Base-by-base conservation (phyloP, 1,140 invertebrate species). In the Drosophila mayri region DNA sequence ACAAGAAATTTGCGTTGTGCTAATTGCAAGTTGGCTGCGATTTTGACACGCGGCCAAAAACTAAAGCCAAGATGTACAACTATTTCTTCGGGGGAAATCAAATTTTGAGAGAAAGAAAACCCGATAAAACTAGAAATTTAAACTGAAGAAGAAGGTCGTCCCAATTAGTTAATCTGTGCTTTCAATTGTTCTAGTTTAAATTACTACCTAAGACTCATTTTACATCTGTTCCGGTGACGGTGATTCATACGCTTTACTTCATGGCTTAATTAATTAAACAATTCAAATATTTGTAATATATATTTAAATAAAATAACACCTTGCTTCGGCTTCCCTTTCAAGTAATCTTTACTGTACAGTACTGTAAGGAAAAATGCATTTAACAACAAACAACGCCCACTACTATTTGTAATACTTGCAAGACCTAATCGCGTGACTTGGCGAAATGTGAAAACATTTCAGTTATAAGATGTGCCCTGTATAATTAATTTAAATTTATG, bases 401-500 rank as follows among this genome's bases (percentile, higher is more conserved):
- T 2, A 20, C 11, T 74, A 22, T n/a, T 30, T 30, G 8, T 41
- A n/a, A 7, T 38, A 59, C 37, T 32, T 28, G 8, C 49, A 30
- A 63, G 32, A 43, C 40, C 49, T 54, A 72, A 32, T 77, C 50
- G 47, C 61, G 67, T 81, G 60, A 66, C 70, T 64, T n/a, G 46
- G 54, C 54, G 43, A 22, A 41, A 77, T 59, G 44, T 63, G 22
- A 8, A 52, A 59, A 68, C 37, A 50, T 55, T 55, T 47, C 54
- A 68, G 12, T 25, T n/a, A 37, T 32, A 64, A 63, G 66, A 71
- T 71, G 28, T 71, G 74, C 50, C 43, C 11, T 43, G 68, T 73
- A 83, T 88, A 88, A 87, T 88, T 87, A 78, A 88, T 87, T 84
- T 74, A 78, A 88, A 84, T 84, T 77, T 66, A 65, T 57, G 68